Percentiles rank a stretch among this genome's conserved stretches.
Conservation (phyloP, 2,797 vertebrate genomes). For the Siniperca obscura region DNA sequence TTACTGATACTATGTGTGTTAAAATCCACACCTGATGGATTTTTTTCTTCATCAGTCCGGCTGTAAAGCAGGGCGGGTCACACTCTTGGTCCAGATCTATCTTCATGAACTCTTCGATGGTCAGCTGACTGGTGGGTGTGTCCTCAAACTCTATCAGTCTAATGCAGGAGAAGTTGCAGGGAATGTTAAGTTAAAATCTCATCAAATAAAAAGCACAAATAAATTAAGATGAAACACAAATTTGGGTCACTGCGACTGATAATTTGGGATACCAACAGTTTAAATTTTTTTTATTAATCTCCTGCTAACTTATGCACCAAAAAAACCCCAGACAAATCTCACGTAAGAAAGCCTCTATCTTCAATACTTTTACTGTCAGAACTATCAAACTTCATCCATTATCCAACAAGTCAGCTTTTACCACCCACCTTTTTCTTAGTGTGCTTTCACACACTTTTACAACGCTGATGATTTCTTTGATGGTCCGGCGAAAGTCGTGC, state of each 20-base stretch:
- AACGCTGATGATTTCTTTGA: constrained; percentile 93
- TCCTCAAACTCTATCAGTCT: constrained; percentile 96
- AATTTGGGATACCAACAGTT: background rate
- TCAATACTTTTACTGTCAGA: background rate
- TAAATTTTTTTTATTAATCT: too few species aligned
- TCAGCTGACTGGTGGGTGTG: constrained; percentile 96
- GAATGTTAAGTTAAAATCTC: background rate
- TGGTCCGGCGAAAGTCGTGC: constrained; percentile 94
- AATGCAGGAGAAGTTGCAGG: constrained; percentile 12
- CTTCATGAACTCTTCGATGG: constrained; percentile 96
- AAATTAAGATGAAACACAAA: background rate
- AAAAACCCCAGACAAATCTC: background rate
- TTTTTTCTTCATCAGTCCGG: constrained; percentile 89
- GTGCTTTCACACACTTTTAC: constrained; percentile 98
- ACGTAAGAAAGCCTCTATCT: background rate
- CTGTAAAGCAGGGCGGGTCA: constrained; percentile 94
- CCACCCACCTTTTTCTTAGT: constrained; percentile 91
- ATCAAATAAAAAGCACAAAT: background rate
- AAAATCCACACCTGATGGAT: constrained; percentile 84
- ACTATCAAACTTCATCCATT: background rate
- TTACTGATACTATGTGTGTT: background rate
- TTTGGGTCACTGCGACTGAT: background rate
- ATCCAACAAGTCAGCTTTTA: background rate
- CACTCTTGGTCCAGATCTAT: constrained; percentile 94
- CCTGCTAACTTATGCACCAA: background rate